phyloP scores from a whole-genome alignment of 1,140 invertebrate genomes.

The Drosophila biarmipes region DNA sequence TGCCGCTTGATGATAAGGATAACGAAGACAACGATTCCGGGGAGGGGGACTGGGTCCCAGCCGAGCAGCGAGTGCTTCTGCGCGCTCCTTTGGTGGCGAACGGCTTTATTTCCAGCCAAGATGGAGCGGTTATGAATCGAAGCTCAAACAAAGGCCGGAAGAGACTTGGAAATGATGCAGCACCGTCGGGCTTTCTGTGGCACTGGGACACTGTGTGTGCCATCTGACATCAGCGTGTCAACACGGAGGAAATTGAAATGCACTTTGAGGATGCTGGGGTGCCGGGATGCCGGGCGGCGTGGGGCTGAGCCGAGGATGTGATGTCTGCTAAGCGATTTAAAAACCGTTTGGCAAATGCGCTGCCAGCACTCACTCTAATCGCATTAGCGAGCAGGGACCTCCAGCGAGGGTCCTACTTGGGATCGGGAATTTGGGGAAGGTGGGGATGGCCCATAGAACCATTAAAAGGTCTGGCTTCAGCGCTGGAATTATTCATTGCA shows the following conservation, averaged over 20 bases:
- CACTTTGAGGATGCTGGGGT: conserved; percentile 25
- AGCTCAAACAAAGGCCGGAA: conserved; percentile 46
- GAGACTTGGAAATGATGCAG: conserved; percentile 39
- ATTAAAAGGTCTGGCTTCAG: no score
- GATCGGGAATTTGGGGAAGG: background rate
- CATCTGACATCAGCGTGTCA: conserved; percentile 16
- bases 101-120: conserved; percentile 34
- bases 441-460: background rate
- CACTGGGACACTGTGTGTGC: background rate
- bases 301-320: background rate
- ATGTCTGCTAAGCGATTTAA: conserved; percentile 24
- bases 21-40: conserved; percentile 24
- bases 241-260: conserved; percentile 63
- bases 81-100: conserved; percentile 3
- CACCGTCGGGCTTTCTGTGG: background rate
- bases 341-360: conserved; percentile 26
- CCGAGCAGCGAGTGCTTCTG: background rate
- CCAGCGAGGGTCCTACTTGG: background rate
- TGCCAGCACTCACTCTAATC: conserved; percentile 50
- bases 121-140: conserved; percentile 42
- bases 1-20: conserved; percentile 35
- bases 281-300: background rate
- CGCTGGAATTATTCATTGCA: background rate
- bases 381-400: conserved; percentile 21
- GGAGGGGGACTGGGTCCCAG: background rate